Conservation (phyloP, 2,113 vertebrate genomes). For the Grantiella picta region DNA sequence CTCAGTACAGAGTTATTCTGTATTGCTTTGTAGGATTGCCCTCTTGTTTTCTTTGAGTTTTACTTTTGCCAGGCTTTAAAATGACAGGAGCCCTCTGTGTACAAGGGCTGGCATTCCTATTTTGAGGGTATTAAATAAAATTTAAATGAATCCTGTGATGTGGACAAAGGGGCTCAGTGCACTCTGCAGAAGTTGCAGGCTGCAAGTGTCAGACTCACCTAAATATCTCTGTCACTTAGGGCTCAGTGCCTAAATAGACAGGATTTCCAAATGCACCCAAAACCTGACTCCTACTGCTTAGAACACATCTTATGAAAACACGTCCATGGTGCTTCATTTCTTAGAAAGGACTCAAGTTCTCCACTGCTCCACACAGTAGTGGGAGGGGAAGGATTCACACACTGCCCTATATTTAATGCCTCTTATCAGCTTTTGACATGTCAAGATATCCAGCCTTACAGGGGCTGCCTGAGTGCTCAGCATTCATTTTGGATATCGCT, state of each 20-base stretch:
- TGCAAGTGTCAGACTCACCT: neutral
- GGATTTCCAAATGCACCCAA: neutral
- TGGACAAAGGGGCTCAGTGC: neutral
- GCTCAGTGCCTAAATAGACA: neutral
- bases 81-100: neutral
- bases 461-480: neutral
- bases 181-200: neutral
- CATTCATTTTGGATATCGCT: neutral
- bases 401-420: neutral
- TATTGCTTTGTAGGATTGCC: neutral
- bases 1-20: neutral
- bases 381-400: accelerated
- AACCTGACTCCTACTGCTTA: neutral
- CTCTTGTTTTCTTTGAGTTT: neutral
- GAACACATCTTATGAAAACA: neutral
- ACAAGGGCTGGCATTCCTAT: neutral
- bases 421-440: neutral
- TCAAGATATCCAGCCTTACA: neutral
- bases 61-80: neutral
- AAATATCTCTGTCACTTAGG: neutral
- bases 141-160: neutral
- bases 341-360: neutral
- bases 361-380: neutral
- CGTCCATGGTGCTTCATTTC: neutral
- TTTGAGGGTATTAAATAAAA: neutral